Conservation (phyloP, 2,113 vertebrate species). For the Burhinus oedicnemus region DNA sequence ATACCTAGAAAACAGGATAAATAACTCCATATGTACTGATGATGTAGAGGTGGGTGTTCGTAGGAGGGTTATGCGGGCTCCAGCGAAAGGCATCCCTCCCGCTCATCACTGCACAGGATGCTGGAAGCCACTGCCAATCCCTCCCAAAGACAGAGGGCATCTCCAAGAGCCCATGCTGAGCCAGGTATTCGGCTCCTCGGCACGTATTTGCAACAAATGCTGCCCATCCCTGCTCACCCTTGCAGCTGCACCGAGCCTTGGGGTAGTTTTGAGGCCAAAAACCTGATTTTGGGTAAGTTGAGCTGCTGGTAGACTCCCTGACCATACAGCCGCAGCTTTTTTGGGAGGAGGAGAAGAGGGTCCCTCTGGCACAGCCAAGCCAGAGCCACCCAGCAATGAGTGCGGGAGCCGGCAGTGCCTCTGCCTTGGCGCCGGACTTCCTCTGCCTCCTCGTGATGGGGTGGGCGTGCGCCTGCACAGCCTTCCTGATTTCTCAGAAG, state of each 20-base stretch:
- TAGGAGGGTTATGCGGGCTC: neutral
- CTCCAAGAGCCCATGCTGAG: accelerated
- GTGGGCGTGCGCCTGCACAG: neutral
- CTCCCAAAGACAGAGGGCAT: accelerated
- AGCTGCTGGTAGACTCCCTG: neutral
- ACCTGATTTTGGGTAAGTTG: neutral
- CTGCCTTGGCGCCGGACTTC: neutral
- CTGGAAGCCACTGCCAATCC: neutral
- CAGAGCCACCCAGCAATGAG: neutral
- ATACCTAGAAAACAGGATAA: neutral
- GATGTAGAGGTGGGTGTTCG: accelerated
- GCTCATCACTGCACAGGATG: neutral
- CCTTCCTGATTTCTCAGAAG: constrained; percentile 59
- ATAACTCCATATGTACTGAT: accelerated
- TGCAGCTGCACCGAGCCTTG: accelerated
- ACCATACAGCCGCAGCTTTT: neutral
- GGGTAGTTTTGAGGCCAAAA: neutral
- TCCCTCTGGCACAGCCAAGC: neutral
- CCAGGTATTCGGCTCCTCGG: accelerated
- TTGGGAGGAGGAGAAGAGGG: neutral
- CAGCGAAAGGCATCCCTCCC: accelerated
- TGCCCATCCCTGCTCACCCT: neutral
- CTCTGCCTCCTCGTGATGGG: neutral
- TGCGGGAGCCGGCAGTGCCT: accelerated
- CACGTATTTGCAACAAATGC: accelerated